phyloP scores from a whole-genome alignment of 2,888 invertebrate species.

The Harmothoe impar region DNA sequence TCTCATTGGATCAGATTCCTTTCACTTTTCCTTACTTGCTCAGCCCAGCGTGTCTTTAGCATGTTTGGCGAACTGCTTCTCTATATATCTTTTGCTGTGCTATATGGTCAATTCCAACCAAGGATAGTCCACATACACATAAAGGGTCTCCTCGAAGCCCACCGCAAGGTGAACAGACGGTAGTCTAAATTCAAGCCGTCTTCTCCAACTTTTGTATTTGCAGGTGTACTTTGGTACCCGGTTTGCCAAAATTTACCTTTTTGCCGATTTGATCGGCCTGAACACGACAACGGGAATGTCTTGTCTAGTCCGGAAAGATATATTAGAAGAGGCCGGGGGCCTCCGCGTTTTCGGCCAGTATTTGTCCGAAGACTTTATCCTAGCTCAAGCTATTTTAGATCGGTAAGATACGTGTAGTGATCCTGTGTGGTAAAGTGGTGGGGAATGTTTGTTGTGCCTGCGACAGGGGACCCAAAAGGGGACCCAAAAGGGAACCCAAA shows the following conservation, averaged over 20 bases:
- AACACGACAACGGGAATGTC: conserved; percentile 99
- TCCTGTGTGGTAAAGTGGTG: background rate
- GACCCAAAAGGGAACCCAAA: too few species aligned
- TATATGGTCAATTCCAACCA: too few species aligned
- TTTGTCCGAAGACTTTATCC: conserved; percentile 98
- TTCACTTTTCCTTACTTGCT: too few species aligned
- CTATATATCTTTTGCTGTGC: too few species aligned
- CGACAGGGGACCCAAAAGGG: background rate
- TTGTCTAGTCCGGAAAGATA: conserved; percentile 93
- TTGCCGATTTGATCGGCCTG: conserved; percentile 94
- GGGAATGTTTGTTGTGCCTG: background rate
- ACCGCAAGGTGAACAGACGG: too few species aligned
- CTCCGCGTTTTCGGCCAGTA: conserved; percentile 95
- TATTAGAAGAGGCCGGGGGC: conserved; percentile 94
- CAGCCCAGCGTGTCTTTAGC: too few species aligned
- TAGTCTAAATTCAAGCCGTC: background rate
- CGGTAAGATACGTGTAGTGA: conserved; percentile 76
- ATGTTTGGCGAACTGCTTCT: too few species aligned
- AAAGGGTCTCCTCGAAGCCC: too few species aligned
- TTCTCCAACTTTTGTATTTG: conserved; percentile 14
- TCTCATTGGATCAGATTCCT: too few species aligned
- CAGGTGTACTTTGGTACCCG: conserved; percentile 97
- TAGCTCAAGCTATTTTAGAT: conserved; percentile 93
- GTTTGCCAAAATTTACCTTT: conserved; percentile 96
- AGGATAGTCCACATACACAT: too few species aligned